Percentiles rank a stretch among this genome's conserved stretches.
Evolutionary conservation across 2,888 invertebrate genomes (phyloP).

Genomic region (Itoplectis maculator): DNA sequence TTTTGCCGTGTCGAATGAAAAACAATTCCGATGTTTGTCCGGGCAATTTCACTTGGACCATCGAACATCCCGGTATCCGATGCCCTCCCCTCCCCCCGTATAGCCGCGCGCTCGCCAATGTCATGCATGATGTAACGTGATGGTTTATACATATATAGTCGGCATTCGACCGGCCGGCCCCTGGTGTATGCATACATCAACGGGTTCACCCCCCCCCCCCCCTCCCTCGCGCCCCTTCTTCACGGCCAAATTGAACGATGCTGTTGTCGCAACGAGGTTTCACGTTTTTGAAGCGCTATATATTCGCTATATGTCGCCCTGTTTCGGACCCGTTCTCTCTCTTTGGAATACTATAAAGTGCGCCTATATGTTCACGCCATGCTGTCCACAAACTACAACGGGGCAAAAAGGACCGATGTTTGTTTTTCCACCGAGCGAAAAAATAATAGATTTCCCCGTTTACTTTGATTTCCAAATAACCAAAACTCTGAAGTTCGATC

Average conservation of each 20-base stretch:
- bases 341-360: background rate
- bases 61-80: conserved; percentile 18
- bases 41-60: conserved; percentile 51
- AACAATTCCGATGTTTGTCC: conserved; percentile 56
- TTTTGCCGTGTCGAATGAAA: conserved; percentile 47
- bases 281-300: background rate
- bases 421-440: too few species aligned
- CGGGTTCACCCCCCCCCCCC: background rate
- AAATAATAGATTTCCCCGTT: too few species aligned
- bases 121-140: conserved; percentile 40
- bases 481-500: too few species aligned
- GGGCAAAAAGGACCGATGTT: background rate
- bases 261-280: conserved; percentile 12
- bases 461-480: too few species aligned
- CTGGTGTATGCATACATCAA: conserved; percentile 15
- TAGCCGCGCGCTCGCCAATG: conserved; percentile 39
- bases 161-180: background rate
- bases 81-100: too few species aligned
- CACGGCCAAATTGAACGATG: conserved; percentile 17
- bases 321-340: background rate
- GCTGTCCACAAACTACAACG: background rate
- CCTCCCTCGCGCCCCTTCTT: background rate
- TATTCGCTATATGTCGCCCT: background rate
- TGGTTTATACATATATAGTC: conserved; percentile 9
- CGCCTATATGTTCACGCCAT: background rate